Evolutionary conservation across 2,888 invertebrate species (phyloP).

Genomic region (Acleris sparsana): DNA sequence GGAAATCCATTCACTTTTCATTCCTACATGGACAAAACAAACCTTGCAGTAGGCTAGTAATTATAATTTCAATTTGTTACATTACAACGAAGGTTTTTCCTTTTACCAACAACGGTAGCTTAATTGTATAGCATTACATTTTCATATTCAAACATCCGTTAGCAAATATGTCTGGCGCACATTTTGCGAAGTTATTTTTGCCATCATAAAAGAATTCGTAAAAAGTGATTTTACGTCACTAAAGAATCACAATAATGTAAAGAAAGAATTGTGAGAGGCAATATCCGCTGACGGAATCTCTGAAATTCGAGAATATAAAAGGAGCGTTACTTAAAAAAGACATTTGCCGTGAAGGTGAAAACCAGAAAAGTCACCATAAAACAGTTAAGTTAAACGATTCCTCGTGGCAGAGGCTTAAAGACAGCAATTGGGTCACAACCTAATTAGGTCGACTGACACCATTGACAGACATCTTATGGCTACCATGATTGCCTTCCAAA

Average conservation of each 20-base stretch:
- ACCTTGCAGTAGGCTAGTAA: conserved; percentile 23
- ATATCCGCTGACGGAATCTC: no score
- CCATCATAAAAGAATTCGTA: not conserved
- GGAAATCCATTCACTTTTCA: conserved; percentile 25
- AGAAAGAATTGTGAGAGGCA: no score
- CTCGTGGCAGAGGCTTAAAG: conserved; percentile 58
- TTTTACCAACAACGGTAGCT: conserved; percentile 16
- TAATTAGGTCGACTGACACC: conserved; percentile 73
- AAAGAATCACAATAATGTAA: no score
- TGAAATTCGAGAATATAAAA: not conserved
- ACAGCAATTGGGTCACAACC: conserved; percentile 76
- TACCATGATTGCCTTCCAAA: conserved; percentile 53
- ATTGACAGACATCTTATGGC: conserved; percentile 65
- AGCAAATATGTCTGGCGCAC: not conserved
- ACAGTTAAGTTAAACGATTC: conserved; percentile 57
- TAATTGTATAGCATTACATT: not conserved
- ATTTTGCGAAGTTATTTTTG: not conserved
- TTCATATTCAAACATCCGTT: not conserved
- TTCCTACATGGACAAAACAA: conserved; percentile 15
- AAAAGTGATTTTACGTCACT: not conserved
- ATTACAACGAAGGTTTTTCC: conserved; percentile 21
- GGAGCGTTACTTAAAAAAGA: not conserved
- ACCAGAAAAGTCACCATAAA: conserved; percentile 45
- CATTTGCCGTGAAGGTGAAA: conserved; percentile 20
- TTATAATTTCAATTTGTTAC: conserved; percentile 15